phyloP scores from a whole-genome alignment of 2,888 invertebrate species.

The Brachypalpus laphriformis region DNA sequence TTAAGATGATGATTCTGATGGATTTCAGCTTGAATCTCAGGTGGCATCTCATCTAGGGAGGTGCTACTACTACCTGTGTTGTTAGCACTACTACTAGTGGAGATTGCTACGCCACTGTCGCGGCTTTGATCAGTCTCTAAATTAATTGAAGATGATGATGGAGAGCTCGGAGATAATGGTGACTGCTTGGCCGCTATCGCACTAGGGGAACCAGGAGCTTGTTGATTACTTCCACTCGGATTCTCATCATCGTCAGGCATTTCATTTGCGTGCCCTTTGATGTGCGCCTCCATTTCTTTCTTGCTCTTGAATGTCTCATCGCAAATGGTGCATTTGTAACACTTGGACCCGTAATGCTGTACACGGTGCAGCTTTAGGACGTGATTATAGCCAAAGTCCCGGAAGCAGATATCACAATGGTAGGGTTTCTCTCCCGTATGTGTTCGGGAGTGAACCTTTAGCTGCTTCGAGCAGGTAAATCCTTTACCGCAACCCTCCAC shows the following conservation, averaged over 20 bases:
- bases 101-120: slow-evolving; percentile 80
- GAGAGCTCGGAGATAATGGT: slow-evolving; percentile 53
- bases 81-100: slow-evolving; percentile 76
- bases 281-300: slow-evolving; percentile 95
- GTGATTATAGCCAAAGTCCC: slow-evolving; percentile 95
- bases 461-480: slow-evolving; percentile 95
- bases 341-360: slow-evolving; percentile 95
- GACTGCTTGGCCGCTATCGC: slow-evolving; percentile 43
- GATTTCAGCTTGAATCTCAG: slow-evolving; percentile 65
- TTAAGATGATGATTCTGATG: slow-evolving; percentile 81
- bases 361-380: slow-evolving; percentile 94
- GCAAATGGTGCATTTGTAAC: slow-evolving; percentile 96
- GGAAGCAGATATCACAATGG: slow-evolving; percentile 94
- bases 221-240: slow-evolving; percentile 59
- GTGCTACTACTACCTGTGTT: slow-evolving; percentile 68
- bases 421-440: slow-evolving; percentile 96
- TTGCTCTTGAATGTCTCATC: slow-evolving; percentile 95
- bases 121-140: slow-evolving; percentile 80
- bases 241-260: slow-evolving; percentile 83
- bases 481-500: slow-evolving; percentile 94
- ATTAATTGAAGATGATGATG: slow-evolving; percentile 62
- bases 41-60: slow-evolving; percentile 67
- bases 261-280: slow-evolving; percentile 89
- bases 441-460: slow-evolving; percentile 95
- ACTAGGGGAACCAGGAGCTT: slow-evolving; percentile 39